These are phyloP conservation scores for Trinorchestia longiramus DNA, from an alignment of 1,140 invertebrate species.

Conservation along the genomic window DNA sequence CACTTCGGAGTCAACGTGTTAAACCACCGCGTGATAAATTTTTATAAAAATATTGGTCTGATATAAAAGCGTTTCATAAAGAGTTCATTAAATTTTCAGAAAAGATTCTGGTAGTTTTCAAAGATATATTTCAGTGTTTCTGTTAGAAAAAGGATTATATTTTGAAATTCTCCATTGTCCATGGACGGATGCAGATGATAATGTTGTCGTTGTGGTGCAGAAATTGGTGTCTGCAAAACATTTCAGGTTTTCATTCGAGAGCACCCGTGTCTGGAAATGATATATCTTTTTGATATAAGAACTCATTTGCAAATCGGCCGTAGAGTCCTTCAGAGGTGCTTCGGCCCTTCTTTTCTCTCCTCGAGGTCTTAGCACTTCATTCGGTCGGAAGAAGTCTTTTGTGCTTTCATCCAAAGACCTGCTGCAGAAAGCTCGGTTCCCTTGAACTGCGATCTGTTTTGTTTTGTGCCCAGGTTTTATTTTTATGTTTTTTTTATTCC, in stretches of 20 bases:
- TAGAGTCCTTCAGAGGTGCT: conserved; percentile 7
- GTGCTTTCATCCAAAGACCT: background rate
- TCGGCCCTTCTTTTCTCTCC: background rate
- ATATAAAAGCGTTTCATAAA: too few relatives aligned
- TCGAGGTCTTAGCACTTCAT: conserved; percentile 46
- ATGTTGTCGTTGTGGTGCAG: background rate
- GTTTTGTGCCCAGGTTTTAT: background rate
- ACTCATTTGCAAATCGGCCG: conserved; percentile 53
- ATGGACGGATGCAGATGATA: background rate
- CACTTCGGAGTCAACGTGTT: too few relatives aligned
- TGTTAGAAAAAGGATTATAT: background rate
- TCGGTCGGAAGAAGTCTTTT: conserved; percentile 49
- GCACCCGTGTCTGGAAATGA: background rate
- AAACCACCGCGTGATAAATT: too few relatives aligned
- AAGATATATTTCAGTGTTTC: background rate
- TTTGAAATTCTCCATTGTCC: background rate
- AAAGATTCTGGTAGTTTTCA: too few relatives aligned
- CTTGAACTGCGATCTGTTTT: conserved; percentile 27
- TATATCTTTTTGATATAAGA: conserved; percentile 51
- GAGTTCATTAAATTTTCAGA: too few relatives aligned
- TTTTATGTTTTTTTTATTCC: conserved; percentile 1
- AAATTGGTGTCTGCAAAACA: background rate
- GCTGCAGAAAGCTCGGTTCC: background rate
- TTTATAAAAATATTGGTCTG: too few relatives aligned
- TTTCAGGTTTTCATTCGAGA: background rate